Conservation (phyloP, 2,797 vertebrate genomes). For the Triplophysa yarkandensis region DNA sequence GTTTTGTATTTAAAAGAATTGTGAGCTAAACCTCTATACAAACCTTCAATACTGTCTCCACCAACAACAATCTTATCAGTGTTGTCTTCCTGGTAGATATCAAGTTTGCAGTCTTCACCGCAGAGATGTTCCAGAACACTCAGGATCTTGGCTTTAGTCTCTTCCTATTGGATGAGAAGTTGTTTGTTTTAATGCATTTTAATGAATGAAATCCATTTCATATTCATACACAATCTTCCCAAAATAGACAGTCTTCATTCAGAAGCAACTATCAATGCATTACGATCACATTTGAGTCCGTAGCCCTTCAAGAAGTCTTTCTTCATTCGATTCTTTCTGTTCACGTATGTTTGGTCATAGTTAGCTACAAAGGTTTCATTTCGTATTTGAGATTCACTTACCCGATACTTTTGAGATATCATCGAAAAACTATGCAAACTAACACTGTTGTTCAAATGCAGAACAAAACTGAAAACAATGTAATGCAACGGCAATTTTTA, state of each 20-base stretch:
- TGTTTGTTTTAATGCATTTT: not conserved
- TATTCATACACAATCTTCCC: not conserved
- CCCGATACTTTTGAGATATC: too few relatives aligned
- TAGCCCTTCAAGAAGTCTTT: not conserved
- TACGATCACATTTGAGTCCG: not conserved
- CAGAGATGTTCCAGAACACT: slow-evolving; percentile 72
- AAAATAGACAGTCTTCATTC: not conserved
- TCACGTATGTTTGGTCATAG: slow-evolving; percentile 39
- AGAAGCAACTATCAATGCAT: not conserved
- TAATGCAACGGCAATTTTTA: too few relatives aligned
- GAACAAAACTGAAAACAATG: too few relatives aligned
- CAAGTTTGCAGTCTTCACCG: slow-evolving; percentile 71
- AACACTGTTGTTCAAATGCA: too few relatives aligned
- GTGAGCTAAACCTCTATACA: too few relatives aligned
- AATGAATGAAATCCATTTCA: not conserved
- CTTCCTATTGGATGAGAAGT: slow-evolving; percentile 60
- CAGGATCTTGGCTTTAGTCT: slow-evolving; percentile 66
- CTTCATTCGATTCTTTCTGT: not conserved
- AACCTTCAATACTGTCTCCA: slow-evolving; percentile 76
- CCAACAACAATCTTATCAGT: slow-evolving; percentile 69
- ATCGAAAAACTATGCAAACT: too few relatives aligned
- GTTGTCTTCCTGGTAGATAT: slow-evolving; percentile 74
- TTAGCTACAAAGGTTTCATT: slow-evolving; percentile 8
- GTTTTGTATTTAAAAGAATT: too few relatives aligned
- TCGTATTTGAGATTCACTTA: slow-evolving; percentile 1